Evolutionary conservation across 1,140 invertebrate species (phyloP), one percentile per base, ranked within the genome.

Genomic region (Lucilia cuprina): DNA sequence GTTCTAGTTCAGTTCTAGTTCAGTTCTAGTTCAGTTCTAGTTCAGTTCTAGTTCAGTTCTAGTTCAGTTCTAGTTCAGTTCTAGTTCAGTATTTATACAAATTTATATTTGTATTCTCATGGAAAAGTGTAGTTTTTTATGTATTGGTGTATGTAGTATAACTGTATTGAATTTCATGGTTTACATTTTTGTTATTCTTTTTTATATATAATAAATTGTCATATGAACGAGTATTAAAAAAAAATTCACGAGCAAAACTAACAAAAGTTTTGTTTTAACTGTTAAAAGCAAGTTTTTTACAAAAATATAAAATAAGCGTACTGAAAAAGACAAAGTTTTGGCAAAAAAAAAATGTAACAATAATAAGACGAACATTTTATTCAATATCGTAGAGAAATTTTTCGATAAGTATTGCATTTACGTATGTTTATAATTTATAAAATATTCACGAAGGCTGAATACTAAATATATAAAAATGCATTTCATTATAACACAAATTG

Each of bases 221-320:
- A 10, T 41, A 41, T 41, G 41, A 17, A 60, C 13, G n/a, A 60
- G 41, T 41, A 41, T 41, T 41, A 2, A 41, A 41, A 30, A n/a
- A 60, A 60, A 60, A 14, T 60, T 0, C 55, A 60, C 5, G n/a
- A n/a, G 14, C 55, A 60, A 60, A 60, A 60, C 55, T 60, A 60
- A 60, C 55, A 70, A 70, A 55, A 70, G 65, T 70, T 70, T 21
- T 70, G 65, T 70, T 70, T 70, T 70, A 70, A 70, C 65, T 70
- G 65, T 70, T 70, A 70, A 70, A 70, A 70, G 65, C 65, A 60
- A 60, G 55, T 60, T 60, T 60, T 0, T 60, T 60, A 60, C 14
- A 60, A 60, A 60, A 17, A 60, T n/a, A 30, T 30, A 60, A n/a
- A 60, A 17, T 17, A 60, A 41, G 41, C 41, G 41, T 8, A 41